Base-by-base conservation (phyloP, 2,888 invertebrate genomes). In the Hololepta plana region DNA sequence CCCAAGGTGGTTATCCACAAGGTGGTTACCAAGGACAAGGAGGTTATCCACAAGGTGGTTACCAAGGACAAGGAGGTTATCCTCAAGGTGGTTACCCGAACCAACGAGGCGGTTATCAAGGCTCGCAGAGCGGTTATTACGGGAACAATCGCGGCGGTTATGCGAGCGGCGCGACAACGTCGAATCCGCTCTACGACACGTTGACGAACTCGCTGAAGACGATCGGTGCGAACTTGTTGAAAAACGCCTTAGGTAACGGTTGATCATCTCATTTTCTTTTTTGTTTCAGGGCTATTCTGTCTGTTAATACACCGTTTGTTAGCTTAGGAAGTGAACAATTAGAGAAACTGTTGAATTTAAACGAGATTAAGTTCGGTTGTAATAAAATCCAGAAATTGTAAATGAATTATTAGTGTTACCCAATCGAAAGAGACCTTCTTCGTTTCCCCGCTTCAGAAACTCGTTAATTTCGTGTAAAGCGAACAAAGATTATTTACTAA, bases 221-320 rank as follows among this genome's bases (percentile, higher is more conserved):
- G 20, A 43, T 51, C 41, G 55, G 55, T 54, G 52, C 47, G 41
- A 44, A 48, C 35, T 33, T 52, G 29, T 39, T 55, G 22, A 49
- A 47, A 40, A 46, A 51, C 31, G 47, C 49, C 23, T 33, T 53
- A 27, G 35, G 38, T 17, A 45, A 44, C 32, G 37, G 35, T 14
- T 25, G 43, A 20, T 36, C 28, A 30, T 6, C 26, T 19, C 14
- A 21, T 17, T 17, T 17, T 17, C n/a, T 17, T 38, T 32, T 49
- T 37, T 49, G 47, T 53, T 52, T 36, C 50, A 53, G 53, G 53
- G 45, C 45, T 52, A 46, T 50, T 53, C 47, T 52, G 47, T 48
- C 37, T 46, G 35, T 27, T 49, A 23, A 17, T 35, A 28, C 33
- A 35, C 20, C 12, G n/a, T 5, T 20, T 20, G 20, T 20, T 20